Percentiles rank a stretch among this genome's conserved stretches.
phyloP scores from a whole-genome alignment of 1,140 invertebrate genomes.

The Macrocentrus cingulum region DNA sequence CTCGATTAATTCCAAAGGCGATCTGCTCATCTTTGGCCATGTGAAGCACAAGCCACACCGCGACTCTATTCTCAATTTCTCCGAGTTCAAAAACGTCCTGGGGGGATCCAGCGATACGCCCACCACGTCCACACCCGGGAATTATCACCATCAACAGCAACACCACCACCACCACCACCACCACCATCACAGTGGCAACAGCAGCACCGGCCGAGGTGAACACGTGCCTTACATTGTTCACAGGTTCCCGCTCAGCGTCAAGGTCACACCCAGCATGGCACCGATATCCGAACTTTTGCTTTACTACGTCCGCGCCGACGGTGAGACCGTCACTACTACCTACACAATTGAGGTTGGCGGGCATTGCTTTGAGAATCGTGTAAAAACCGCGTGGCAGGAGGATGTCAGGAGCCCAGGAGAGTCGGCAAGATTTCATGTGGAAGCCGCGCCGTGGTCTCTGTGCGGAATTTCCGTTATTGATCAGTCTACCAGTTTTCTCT shows the following conservation, averaged over 20 bases:
- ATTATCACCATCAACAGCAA: slow-evolving; percentile 3
- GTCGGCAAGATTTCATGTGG: slow-evolving; percentile 55
- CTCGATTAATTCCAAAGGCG: slow-evolving; percentile 53
- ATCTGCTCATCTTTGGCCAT: slow-evolving; percentile 50
- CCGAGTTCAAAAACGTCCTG: slow-evolving; percentile 50
- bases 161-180: slow-evolving; percentile 1
- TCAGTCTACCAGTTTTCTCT: slow-evolving; percentile 62
- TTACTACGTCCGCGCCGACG: slow-evolving; percentile 74
- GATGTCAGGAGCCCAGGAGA: slow-evolving; percentile 58
- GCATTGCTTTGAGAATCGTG: slow-evolving; percentile 65
- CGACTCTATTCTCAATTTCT: slow-evolving; percentile 49
- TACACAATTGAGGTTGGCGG: slow-evolving; percentile 58
- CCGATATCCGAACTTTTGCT: slow-evolving; percentile 73
- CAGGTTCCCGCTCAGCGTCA: slow-evolving; percentile 52
- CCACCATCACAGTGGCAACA: neutral
- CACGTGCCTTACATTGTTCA: slow-evolving; percentile 10
- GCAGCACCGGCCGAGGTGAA: slow-evolving; percentile 10
- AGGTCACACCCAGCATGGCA: slow-evolving; percentile 71
- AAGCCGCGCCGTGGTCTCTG: slow-evolving; percentile 60
- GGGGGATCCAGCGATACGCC: slow-evolving; percentile 39
- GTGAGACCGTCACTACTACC: slow-evolving; percentile 68
- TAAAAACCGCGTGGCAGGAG: slow-evolving; percentile 57
- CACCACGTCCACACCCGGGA: slow-evolving; percentile 19
- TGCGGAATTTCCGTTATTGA: slow-evolving; percentile 66
- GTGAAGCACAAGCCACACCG: slow-evolving; percentile 48